phyloP scores from a whole-genome alignment of 2,888 invertebrate genomes.

The Netelia inedita region DNA sequence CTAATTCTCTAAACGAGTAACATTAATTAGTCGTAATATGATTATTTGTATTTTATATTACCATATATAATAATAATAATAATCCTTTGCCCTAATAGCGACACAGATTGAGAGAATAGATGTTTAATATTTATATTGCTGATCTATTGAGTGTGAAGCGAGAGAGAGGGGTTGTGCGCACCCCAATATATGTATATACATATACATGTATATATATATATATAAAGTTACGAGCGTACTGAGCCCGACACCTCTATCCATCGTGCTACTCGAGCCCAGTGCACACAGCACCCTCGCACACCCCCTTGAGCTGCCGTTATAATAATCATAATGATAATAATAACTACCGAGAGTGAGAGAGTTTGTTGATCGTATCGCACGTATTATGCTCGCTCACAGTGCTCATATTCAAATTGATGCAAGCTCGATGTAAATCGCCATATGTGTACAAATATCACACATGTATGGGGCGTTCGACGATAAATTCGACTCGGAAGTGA shows the following conservation, averaged over 20 bases:
- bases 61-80: constrained; percentile 46
- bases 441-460: constrained; percentile 35
- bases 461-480: constrained; percentile 7
- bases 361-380: constrained; percentile 43
- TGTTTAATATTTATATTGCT: constrained; percentile 71
- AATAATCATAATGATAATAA: constrained; percentile 65
- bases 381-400: constrained; percentile 48
- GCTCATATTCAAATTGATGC: constrained; percentile 59
- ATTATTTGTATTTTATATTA: constrained; percentile 43
- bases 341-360: constrained; percentile 55
- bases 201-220: constrained; percentile 20
- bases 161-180: constrained; percentile 53
- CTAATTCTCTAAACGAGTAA: constrained; percentile 59
- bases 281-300: constrained; percentile 69
- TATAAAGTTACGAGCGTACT: constrained; percentile 52
- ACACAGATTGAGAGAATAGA: constrained; percentile 70
- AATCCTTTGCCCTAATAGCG: constrained; percentile 62
- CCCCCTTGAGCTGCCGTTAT: constrained; percentile 72
- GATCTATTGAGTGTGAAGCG: constrained; percentile 70
- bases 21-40: constrained; percentile 50
- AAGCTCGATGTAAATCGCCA: constrained; percentile 61
- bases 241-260: constrained; percentile 54
- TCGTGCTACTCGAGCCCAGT: constrained; percentile 61
- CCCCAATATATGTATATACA: constrained; percentile 43
- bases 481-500: neutral